Evolutionary conservation across 2,888 invertebrate species (phyloP).

Genomic region (Habrosyne pyritoides): DNA sequence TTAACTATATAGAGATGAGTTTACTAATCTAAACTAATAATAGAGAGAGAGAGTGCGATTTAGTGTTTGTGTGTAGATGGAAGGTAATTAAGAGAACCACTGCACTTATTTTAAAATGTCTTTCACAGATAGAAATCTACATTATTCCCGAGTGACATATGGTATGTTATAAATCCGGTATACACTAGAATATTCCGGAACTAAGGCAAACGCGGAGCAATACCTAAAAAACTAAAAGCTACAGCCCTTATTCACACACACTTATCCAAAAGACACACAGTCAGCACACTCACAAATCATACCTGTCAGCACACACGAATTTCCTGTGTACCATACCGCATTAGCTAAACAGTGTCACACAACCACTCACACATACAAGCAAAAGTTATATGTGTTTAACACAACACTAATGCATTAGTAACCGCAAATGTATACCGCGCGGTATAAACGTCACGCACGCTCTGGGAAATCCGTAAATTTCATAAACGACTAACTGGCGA

Average conservation of each 20-base stretch:
- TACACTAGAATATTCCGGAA: too few species aligned
- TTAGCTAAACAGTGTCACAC: conserved; percentile 42
- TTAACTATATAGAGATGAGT: too few species aligned
- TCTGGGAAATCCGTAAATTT: conserved; percentile 35
- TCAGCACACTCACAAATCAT: conserved; percentile 36
- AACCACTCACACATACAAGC: conserved; percentile 21
- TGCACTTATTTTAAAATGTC: too few species aligned
- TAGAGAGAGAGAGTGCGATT: too few species aligned
- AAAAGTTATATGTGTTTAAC: conserved; percentile 14
- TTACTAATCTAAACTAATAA: too few species aligned
- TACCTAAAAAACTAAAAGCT: too few species aligned
- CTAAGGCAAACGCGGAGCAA: too few species aligned
- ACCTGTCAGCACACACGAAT: conserved; percentile 43
- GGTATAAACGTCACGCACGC: conserved; percentile 36
- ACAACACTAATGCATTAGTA: conserved; percentile 25
- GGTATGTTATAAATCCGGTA: too few species aligned
- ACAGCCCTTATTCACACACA: conserved; percentile 39
- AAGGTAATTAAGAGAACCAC: too few species aligned
- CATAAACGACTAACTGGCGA: conserved; percentile 22
- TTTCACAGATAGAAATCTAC: too few species aligned
- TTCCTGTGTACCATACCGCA: conserved; percentile 25
- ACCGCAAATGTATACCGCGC: conserved; percentile 30
- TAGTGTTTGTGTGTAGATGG: too few species aligned
- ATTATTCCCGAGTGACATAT: too few species aligned
- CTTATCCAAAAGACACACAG: conserved; percentile 33